Conservation (phyloP, 2,888 invertebrate species). For the Dolomedes plantarius region DNA sequence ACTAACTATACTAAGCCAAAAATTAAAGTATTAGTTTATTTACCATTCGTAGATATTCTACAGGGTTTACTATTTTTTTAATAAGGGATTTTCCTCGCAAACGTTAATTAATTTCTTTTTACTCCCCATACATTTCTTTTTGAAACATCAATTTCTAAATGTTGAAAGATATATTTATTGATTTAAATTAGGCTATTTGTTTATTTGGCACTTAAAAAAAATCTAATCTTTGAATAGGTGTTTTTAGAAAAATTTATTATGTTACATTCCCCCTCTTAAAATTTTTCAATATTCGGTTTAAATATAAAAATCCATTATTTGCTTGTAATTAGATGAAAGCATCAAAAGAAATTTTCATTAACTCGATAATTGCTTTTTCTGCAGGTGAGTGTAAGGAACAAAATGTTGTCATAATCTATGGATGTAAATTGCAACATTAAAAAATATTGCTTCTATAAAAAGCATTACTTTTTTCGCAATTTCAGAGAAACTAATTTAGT, state of each 20-base stretch:
- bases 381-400: not conserved
- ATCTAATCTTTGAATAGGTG: not conserved
- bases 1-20: too few species aligned
- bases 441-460: not conserved
- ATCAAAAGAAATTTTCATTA: conserved; percentile 1
- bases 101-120: too few species aligned
- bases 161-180: too few species aligned
- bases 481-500: not conserved
- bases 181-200: too few species aligned
- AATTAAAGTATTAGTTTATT: too few species aligned
- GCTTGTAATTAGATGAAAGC: not conserved
- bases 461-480: not conserved
- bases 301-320: not conserved
- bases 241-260: not conserved
- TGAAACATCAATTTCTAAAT: too few species aligned
- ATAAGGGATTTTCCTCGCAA: too few species aligned
- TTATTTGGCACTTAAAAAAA: too few species aligned
- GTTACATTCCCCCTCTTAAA: not conserved
- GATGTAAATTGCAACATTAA: not conserved
- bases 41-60: too few species aligned
- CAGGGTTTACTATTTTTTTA: too few species aligned
- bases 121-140: too few species aligned
- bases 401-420: not conserved
- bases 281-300: not conserved
- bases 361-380: not conserved